These are phyloP conservation scores for Cydia splendana DNA, from an alignment of 1,140 invertebrate genomes.

Conservation along the genomic window DNA sequence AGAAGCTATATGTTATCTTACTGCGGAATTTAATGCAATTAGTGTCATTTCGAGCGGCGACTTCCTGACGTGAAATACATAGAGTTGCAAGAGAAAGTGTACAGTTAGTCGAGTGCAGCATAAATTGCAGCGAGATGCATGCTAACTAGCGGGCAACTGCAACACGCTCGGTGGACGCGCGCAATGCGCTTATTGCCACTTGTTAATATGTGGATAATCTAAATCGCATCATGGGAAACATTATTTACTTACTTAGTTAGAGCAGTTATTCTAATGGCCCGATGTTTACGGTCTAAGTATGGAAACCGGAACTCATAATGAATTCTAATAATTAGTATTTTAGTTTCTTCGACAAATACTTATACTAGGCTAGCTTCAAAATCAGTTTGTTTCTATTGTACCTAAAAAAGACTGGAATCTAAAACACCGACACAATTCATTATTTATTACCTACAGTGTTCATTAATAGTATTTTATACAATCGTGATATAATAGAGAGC, in stretches of 20 bases:
- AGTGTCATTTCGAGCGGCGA: neutral
- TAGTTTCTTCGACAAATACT: too few species aligned
- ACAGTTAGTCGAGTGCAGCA: slow-evolving; percentile 37
- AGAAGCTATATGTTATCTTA: too few species aligned
- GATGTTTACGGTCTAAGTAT: too few species aligned
- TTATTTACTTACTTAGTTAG: neutral
- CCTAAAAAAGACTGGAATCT: too few species aligned
- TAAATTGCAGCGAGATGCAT: slow-evolving; percentile 44
- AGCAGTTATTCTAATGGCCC: neutral
- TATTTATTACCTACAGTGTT: too few species aligned
- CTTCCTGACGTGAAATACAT: slow-evolving; percentile 22
- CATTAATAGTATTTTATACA: too few species aligned
- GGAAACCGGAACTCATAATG: too few species aligned
- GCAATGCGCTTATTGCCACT: slow-evolving; percentile 5
- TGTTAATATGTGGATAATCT: neutral
- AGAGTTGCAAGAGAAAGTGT: slow-evolving; percentile 42
- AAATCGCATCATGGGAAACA: neutral
- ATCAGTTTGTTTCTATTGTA: too few species aligned
- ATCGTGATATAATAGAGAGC: too few species aligned
- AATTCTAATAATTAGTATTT: too few species aligned
- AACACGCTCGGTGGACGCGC: slow-evolving; percentile 15
- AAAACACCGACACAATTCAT: too few species aligned
- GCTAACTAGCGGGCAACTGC: slow-evolving; percentile 31
- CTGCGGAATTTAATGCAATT: neutral
- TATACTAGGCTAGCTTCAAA: too few species aligned